Evolutionary conservation across 2,797 vertebrate species (phyloP), one percentile per base, ranked within the genome.

Genomic region (Artibeus lituratus): DNA sequence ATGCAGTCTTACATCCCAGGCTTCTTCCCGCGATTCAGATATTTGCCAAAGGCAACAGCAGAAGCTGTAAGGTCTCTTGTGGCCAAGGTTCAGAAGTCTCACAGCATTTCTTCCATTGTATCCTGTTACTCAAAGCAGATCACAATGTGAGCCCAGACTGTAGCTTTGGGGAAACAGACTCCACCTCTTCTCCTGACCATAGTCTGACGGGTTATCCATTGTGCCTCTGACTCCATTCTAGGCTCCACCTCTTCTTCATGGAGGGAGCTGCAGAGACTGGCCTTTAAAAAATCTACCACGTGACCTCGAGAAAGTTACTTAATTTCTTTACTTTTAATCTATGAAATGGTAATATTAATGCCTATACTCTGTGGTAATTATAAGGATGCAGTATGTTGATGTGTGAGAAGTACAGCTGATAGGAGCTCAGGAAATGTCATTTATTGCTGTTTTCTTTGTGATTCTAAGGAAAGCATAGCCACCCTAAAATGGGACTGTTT

Each of bases 91-190:
- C 57, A 83, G 42, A 94, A 80, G 21, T 80, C 78, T 26, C 47
- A 32, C 51, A 90, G 1, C 32, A 22, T 81, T 83, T 39, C 35
- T 85, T 69, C 37, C 14, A 11, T 10, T 87, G 16, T 11, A 35
- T 89, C 70, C 80, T 87, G 12, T 74, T 85, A n/a, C 51, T 92
- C 26, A 92, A 6, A 94, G 42, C 62, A 87, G n/a, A 89, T 93
- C n/a, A 37, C 10, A 19, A 0, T n/a, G 29, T 72, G 49, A 95
- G 4, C 51, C 35, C 53, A 92, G 53, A 92, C 86, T 87, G 42
- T 87, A 51, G 74, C 32, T 26, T 5, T 86, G 29, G 55, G 67
- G n/a, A 93, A 51, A 42, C 62, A 83, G 62, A 80, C 15, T 62
- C 14, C 8, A 49, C n/a, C 29, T 85, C 19, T 92, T 32, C 24